Evolutionary conservation across 2,888 invertebrate genomes (phyloP).

Genomic region (Heliconius aoede): DNA sequence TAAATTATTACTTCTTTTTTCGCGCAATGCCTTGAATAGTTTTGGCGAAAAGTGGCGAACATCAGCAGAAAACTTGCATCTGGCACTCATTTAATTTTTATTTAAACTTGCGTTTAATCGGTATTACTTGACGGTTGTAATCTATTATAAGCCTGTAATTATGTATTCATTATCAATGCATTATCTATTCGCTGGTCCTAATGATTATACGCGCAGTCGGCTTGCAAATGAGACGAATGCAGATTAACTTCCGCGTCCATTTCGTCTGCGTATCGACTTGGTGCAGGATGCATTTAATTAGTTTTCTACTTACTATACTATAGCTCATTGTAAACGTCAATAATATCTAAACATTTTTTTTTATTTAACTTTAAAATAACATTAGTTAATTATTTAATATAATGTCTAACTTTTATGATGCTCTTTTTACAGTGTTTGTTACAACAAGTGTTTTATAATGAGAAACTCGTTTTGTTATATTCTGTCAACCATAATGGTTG

Average conservation of each 20-base stretch:
- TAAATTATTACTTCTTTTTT: too few relatives aligned
- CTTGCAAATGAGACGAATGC: constrained; percentile 56
- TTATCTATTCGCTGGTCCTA: constrained; percentile 25
- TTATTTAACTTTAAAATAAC: neutral
- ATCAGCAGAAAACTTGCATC: neutral
- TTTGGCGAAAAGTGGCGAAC: too few relatives aligned
- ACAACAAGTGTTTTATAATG: neutral
- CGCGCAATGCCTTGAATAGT: too few relatives aligned
- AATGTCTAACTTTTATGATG: neutral
- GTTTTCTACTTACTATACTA: constrained; percentile 56
- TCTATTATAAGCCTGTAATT: too few relatives aligned
- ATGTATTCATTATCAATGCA: neutral
- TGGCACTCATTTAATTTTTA: too few relatives aligned
- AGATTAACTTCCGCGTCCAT: constrained; percentile 51
- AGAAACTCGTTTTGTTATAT: constrained; percentile 7
- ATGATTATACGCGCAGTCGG: constrained; percentile 38
- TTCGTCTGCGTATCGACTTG: constrained; percentile 46
- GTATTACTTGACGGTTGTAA: neutral
- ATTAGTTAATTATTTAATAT: neutral
- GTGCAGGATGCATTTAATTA: constrained; percentile 60
- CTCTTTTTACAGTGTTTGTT: neutral
- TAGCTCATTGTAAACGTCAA: neutral
- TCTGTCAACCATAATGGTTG: constrained; percentile 19
- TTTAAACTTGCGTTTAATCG: neutral
- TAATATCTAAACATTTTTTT: neutral